Base-by-base conservation (phyloP, 2,797 vertebrate genomes). In the Phyllotis vaccarum region DNA sequence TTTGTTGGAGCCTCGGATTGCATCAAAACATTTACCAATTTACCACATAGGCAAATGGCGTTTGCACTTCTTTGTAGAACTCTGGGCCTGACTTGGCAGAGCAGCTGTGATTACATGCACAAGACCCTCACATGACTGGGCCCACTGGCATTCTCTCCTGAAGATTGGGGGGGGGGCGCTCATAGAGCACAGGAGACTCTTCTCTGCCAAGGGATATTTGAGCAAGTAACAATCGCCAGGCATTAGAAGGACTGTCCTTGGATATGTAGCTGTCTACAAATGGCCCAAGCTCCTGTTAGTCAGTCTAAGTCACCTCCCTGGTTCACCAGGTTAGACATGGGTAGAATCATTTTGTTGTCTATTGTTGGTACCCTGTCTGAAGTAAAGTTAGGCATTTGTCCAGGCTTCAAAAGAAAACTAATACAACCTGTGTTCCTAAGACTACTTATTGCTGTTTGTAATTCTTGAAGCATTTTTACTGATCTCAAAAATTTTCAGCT, bases 381-480 rank as follows among this genome's bases (percentile, higher is more conserved):
- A 43, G 72, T n/a, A 60, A 75, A 74, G 31, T 66, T 74, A 75
- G 52, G 4, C 37, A 3, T 75, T 75, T 40, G 2, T 43, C 13
- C 86, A 34, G 68, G 3, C 70, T 43, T 27, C 37, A 34, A 37
- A 16, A 3, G 29, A 62, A 46, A 89, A n/a, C 37, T 22, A n/a
- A 6, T 6, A 0, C 22, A 31, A 34, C 19, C 43, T 40, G 54
- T 86, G 74, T 89, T n/a, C 19, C 80, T 52, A 58, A 78, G 46
- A 43, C 86, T 58, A 21, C 13, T 56, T 68, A 29, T 74, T 90
- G 62, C 60, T 74, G 6, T 91, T 89, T 94, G 52, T 43, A 88
- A 68, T 58, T 86, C 88, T 92, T 27, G 43, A 75, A 66, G 58
- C 70, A 79, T 27, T 74, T 92, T 56, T 40, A 0, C 70, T 76